Evolutionary conservation across 2,113 vertebrate species (phyloP), one percentile per base, ranked within the genome.

Genomic region (Sinocyclocheilus anophthalmus): DNA sequence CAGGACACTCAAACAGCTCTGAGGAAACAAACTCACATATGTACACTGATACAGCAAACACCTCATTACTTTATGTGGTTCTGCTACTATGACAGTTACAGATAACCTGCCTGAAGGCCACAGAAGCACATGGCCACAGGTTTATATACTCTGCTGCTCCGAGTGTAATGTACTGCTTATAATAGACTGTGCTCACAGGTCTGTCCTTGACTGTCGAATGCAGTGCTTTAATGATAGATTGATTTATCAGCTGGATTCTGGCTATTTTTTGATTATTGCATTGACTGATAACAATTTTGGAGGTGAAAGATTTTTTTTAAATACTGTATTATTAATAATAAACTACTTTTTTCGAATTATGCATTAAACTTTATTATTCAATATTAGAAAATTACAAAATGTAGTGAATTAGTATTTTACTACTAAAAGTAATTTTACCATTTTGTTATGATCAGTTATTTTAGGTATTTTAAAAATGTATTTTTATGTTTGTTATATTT

Each of bases 1-100:
- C 11, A 75, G 72, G 72, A 75, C 72, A 26, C 72, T 75, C 42
- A 48, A 48, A 24, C 22, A 48, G 39, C 72, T 75, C 39, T 48
- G 72, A 75, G 72, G 72, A 75, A 75, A 75, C 72, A 75, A 75
- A 48, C n/a, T 26, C 42, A 24, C 5, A 16, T 48, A 48, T 24
- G 39, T 45, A 75, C 72, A 75, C 72, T n/a, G 39, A 75, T 75
- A 48, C 72, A 75, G 72, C 6, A 75, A 75, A 48, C 72, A 75
- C 72, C 39, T 75, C 72, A 75, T 75, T 75, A 75, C 39, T 48
- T 45, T 75, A n/a, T 10, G 37, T 42, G 33, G 1, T 73, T n/a
- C 22, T 75, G 20, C 70, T 45, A 14, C 37, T 75, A 75, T 48
- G 39, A 75, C 39, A 75, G 72, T n/a, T 75, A 75, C 22, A 75